Conservation (phyloP, 2,113 vertebrate species). For the Isurus oxyrinchus region DNA sequence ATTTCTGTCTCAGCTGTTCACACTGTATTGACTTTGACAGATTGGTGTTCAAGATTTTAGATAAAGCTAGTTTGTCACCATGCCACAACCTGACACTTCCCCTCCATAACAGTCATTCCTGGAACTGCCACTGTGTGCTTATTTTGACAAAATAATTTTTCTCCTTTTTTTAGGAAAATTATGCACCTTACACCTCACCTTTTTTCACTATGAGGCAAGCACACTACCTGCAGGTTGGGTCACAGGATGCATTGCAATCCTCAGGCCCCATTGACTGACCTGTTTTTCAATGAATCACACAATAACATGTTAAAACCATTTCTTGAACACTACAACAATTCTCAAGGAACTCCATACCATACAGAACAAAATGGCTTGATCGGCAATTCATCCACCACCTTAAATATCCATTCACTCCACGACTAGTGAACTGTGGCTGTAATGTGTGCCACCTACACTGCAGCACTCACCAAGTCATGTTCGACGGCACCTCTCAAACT, state of each 20-base stretch:
- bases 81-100: constrained; percentile 25
- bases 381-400: background rate
- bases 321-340: background rate
- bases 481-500: background rate
- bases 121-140: background rate
- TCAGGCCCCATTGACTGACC: background rate
- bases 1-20: constrained; percentile 13
- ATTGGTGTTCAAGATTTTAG: constrained; percentile 30
- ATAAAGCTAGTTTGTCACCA: constrained; percentile 34
- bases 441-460: background rate
- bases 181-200: background rate
- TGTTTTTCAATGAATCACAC: background rate
- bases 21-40: constrained; percentile 23
- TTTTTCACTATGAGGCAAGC: background rate
- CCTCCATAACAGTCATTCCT: constrained; percentile 12
- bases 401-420: background rate
- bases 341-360: background rate
- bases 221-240: background rate
- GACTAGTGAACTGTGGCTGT: background rate
- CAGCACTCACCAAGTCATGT: background rate
- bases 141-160: constrained; percentile 19
- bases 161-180: background rate
- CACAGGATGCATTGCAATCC: background rate
- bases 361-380: background rate
- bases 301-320: background rate